phyloP scores from a whole-genome alignment of 2,113 vertebrate species.

The Engystomops pustulosus region DNA sequence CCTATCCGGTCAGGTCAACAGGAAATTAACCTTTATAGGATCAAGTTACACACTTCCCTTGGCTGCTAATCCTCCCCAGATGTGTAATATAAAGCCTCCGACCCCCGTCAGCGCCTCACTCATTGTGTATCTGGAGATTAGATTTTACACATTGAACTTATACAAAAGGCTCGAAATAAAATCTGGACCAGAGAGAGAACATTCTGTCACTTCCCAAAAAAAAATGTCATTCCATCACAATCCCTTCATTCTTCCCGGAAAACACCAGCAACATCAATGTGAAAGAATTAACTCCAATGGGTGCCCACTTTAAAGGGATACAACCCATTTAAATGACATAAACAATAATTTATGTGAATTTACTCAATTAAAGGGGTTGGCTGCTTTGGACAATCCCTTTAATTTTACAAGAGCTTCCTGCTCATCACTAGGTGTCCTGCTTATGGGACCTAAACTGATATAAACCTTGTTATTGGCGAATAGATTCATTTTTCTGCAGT shows the following conservation, averaged over 20 bases:
- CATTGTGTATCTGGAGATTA: slow-evolving; percentile 26
- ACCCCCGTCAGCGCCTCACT: neutral
- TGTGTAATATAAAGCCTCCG: slow-evolving; percentile 4
- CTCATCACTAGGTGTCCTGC: no score
- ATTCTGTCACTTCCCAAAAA: neutral
- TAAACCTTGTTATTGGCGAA: no score
- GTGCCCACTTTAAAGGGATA: neutral
- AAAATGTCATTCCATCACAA: neutral
- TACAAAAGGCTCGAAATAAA: neutral
- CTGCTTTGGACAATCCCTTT: no score
- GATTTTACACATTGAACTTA: neutral
- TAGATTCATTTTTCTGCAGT: no score
- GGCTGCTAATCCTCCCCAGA: slow-evolving; percentile 37
- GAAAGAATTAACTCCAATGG: neutral
- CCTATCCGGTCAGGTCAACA: neutral
- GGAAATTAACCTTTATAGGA: neutral
- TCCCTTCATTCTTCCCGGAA: neutral
- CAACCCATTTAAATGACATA: no score
- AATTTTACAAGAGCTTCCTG: no score
- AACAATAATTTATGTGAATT: no score
- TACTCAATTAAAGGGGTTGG: no score
- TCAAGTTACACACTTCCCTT: neutral
- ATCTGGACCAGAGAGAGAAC: neutral
- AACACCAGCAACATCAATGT: neutral
- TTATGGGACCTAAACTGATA: no score